Evolutionary conservation across 2,797 vertebrate species (phyloP).

Genomic region (Yasuhikotakia modesta): DNA sequence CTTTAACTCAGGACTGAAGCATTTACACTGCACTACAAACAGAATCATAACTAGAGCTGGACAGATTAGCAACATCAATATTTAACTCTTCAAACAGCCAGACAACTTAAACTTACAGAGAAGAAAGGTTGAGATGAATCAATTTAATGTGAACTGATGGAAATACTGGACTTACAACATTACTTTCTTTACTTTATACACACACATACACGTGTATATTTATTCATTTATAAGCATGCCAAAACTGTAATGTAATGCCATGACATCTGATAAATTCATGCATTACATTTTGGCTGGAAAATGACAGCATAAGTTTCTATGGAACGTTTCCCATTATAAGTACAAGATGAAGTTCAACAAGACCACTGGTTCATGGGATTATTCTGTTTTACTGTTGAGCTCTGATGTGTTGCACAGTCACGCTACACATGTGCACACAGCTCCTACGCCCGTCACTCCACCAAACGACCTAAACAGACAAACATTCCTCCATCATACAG

Average conservation of each 20-base stretch:
- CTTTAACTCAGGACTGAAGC: constrained; percentile 44
- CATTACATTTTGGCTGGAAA: no score
- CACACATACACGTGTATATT: no score
- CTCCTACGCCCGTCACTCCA: not conserved
- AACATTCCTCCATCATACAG: constrained; percentile 56
- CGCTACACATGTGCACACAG: not conserved
- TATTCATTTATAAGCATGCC: no score
- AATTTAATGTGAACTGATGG: not conserved
- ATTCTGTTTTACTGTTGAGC: no score
- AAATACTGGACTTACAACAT: not conserved
- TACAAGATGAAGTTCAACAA: no score
- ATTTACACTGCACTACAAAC: constrained; percentile 46
- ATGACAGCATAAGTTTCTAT: no score
- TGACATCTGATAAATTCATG: no score
- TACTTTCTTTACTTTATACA: no score
- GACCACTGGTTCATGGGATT: no score
- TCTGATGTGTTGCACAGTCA: not conserved
- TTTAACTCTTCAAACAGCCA: constrained; percentile 46
- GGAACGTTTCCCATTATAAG: no score
- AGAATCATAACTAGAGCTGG: constrained; percentile 40
- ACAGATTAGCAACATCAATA: constrained; percentile 47
- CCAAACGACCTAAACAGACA: constrained; percentile 44
- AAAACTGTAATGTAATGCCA: no score
- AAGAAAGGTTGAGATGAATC: not conserved
- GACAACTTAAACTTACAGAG: constrained; percentile 21